Conservation (phyloP, 2,888 invertebrate genomes). For the Coremacera marginata region DNA sequence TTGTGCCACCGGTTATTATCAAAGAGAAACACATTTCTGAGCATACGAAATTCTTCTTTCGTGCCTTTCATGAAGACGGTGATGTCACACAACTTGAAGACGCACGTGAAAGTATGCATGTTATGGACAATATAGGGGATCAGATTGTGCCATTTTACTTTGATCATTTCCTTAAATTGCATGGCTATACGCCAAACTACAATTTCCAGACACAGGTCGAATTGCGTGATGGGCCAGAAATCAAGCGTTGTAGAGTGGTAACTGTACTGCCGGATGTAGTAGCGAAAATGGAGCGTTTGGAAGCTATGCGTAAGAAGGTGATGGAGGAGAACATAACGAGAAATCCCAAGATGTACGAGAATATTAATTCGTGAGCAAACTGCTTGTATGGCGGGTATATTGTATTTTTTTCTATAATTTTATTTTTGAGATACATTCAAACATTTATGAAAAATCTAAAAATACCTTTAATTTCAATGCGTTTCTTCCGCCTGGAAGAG, state of each 20-base stretch:
- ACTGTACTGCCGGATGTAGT: conserved; percentile 52
- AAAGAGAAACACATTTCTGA: conserved; percentile 55
- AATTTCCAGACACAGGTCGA: conserved; percentile 66
- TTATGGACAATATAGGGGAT: conserved; percentile 59
- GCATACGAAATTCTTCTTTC: conserved; percentile 60
- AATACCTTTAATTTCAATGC: neutral
- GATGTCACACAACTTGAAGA: conserved; percentile 48
- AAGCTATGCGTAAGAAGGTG: conserved; percentile 52
- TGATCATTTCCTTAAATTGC: conserved; percentile 65
- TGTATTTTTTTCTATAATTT: neutral
- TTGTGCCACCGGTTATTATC: conserved; percentile 32
- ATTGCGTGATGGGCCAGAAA: conserved; percentile 61
- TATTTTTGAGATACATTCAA: neutral
- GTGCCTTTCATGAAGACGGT: conserved; percentile 62
- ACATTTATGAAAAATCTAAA: neutral
- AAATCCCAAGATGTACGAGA: conserved; percentile 64
- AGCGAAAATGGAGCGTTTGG: conserved; percentile 58
- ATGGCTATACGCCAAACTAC: conserved; percentile 66
- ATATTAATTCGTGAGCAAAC: conserved; percentile 55
- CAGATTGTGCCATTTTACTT: conserved; percentile 67
- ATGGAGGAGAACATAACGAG: conserved; percentile 66
- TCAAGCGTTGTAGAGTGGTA: conserved; percentile 53
- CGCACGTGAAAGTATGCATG: conserved; percentile 55
- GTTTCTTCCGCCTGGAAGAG: too few relatives aligned
- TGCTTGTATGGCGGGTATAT: conserved; percentile 25